A percentile compares a stretch with the other conserved stretches of the same genome.
Evolutionary conservation across 2,888 invertebrate genomes (phyloP).

Genomic region (Anthrax anthrax): DNA sequence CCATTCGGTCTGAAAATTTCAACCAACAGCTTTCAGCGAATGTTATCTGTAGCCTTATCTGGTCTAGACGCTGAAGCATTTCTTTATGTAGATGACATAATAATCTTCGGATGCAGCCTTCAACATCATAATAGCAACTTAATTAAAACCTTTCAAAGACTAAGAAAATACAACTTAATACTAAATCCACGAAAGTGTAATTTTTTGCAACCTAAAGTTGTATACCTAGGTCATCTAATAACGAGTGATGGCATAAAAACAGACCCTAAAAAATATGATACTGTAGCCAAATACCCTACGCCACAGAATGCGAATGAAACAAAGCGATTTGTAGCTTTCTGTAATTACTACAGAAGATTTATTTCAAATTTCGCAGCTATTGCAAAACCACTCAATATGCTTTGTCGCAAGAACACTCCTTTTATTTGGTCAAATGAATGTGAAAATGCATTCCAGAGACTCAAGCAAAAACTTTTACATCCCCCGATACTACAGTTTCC

Average conservation of each 20-base stretch:
- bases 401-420: conserved; percentile 12
- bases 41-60: conserved; percentile 11
- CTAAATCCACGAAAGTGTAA: too few relatives aligned
- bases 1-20: conserved; percentile 13
- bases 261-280: too few relatives aligned
- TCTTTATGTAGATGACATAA: conserved; percentile 15
- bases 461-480: conserved; percentile 4
- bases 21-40: conserved; percentile 12
- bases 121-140: conserved; percentile 9
- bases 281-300: conserved; percentile 13
- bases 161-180: too few relatives aligned
- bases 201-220: conserved; percentile 12
- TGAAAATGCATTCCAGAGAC: conserved; percentile 5
- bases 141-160: conserved; percentile 6
- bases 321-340: too few relatives aligned
- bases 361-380: conserved; percentile 16
- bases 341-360: too few relatives aligned
- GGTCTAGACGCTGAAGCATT: conserved; percentile 10
- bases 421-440: conserved; percentile 9
- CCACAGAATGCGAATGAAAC: conserved; percentile 14
- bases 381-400: conserved; percentile 9
- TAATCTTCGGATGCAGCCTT: conserved; percentile 11
- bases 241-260: conserved; percentile 13
- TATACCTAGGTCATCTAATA: conserved; percentile 13
- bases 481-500: conserved; percentile 9